Conservation (phyloP, 2,797 vertebrate genomes). For the Masticophis lateralis region DNA sequence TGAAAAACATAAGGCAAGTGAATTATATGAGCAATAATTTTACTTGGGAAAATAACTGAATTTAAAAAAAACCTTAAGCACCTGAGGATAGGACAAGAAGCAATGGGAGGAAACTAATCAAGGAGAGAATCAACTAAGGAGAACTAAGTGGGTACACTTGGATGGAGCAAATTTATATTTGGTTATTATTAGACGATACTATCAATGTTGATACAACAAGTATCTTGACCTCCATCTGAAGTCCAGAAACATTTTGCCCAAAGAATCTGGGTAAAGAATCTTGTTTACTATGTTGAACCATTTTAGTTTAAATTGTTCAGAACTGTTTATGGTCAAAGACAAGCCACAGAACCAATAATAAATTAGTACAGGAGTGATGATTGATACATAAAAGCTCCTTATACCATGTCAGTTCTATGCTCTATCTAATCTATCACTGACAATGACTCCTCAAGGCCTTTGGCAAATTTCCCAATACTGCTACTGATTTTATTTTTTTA, state of each 20-base stretch:
- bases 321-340: neutral
- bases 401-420: neutral
- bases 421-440: neutral
- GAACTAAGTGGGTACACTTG: neutral
- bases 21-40: conserved; percentile 19
- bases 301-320: conserved; percentile 21
- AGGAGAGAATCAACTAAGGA: no score
- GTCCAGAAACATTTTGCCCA: conserved; percentile 12
- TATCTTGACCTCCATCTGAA: conserved; percentile 16
- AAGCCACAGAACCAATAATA: neutral
- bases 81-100: no score
- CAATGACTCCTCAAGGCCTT: neutral
- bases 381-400: neutral
- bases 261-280: neutral
- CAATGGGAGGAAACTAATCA: no score
- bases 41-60: neutral
- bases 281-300: conserved; percentile 8
- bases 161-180: neutral
- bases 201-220: conserved; percentile 22
- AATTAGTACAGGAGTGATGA: neutral
- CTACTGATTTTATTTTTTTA: neutral
- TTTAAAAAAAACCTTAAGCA: neutral
- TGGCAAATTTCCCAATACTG: neutral
- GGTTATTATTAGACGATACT: conserved; percentile 17
- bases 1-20: conserved; percentile 7